Evolutionary conservation across 1,140 invertebrate genomes (phyloP), one percentile per base, ranked within the genome.

Genomic region (Arctopsyche grandis): DNA sequence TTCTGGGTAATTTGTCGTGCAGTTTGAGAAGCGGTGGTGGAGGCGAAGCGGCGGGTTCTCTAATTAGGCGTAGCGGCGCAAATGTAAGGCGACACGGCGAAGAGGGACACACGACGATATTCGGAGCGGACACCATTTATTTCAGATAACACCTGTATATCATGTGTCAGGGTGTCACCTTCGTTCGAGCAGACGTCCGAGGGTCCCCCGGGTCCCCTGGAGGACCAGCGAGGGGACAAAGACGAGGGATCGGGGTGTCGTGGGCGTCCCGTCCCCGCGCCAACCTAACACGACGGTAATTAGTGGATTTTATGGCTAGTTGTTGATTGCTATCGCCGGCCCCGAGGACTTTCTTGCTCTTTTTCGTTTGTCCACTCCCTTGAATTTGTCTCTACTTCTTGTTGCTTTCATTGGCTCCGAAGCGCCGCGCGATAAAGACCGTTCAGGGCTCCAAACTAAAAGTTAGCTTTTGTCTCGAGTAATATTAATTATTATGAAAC

Each of bases 301-400:
- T 82, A 82, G 81, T 80, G 81, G 79, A 80, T 77, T 79, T 79
- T 82, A 80, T 82, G 69, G 79, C 71, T 82, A 82, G 81, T 80
- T 79, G 81, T 80, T 77, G 81, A 82, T 82, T 79, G 79, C 79
- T 80, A 82, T 82, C 81, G n/a, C 56, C 70, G 14, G 38, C 46
- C n/a, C 44, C 43, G 63, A 16, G 16, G 43, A 44, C 75, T 48
- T 76, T 63, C 1, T 76, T 70, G 9, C 24, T 19, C 52, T 56
- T n/a, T 48, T 26, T 29, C 22, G n/a, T 26, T 66, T 66, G 22
- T 66, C 48, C 48, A 52, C 16, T 16, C 48, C 48, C 48, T 66
- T 26, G 63, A 66, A 66, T 66, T 66, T 66, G 63, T 66, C 21
- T 60, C 58, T 3, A 10, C 16, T 0, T 9, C 16, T 60, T 22